Percentiles rank a stretch among this genome's conserved stretches.
Conservation (phyloP, 2,113 vertebrate species). For the Athene cunicularia region DNA sequence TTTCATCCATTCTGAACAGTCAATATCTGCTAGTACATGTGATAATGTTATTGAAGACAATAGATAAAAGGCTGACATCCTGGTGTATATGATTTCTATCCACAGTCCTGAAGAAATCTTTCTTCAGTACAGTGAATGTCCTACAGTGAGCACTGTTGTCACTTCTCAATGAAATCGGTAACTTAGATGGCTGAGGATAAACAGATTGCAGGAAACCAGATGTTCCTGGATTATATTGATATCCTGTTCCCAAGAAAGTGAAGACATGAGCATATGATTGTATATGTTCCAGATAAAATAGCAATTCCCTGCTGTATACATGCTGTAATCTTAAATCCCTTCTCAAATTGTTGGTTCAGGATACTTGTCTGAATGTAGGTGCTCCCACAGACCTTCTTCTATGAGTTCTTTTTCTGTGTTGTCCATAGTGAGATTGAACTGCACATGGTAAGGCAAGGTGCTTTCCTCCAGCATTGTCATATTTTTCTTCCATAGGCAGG, state of each 20-base stretch:
- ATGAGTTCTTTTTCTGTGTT: not conserved
- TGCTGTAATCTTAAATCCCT: not conserved
- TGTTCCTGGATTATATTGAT: not conserved
- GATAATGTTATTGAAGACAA: not conserved
- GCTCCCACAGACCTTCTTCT: not conserved
- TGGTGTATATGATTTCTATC: not conserved
- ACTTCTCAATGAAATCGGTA: not conserved
- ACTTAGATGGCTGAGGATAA: not conserved
- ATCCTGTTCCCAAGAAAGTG: not conserved
- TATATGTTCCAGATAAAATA: not conserved
- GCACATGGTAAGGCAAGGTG: rapidly evolving
- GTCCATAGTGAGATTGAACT: not conserved
- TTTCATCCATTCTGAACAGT: not conserved
- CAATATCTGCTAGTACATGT: not conserved
- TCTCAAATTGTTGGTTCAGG: not conserved
- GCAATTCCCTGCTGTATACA: not conserved
- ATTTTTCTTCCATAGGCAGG: not conserved
- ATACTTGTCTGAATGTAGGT: not conserved
- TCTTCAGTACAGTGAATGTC: not conserved
- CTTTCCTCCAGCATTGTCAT: not conserved
- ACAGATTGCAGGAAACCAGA: not conserved
- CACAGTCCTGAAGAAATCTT: not conserved
- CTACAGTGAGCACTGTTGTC: not conserved
- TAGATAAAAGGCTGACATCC: not conserved
- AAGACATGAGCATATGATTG: not conserved